Percentiles rank a stretch among this genome's conserved stretches.
These are phyloP conservation scores for Teleopsis dalmanni DNA, from an alignment of 1,140 invertebrate species.

Conservation along the genomic window DNA sequence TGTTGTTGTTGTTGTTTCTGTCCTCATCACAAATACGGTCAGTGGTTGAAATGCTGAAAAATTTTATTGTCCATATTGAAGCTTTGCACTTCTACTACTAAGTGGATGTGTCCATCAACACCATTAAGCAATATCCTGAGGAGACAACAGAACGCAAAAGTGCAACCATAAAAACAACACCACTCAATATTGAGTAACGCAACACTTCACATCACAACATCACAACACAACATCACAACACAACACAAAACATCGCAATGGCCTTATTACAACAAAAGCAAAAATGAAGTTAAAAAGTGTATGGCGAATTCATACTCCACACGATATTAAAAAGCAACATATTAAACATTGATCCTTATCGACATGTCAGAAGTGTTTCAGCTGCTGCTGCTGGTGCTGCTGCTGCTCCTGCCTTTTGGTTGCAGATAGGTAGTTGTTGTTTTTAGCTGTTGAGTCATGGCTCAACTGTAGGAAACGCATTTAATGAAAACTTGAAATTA, in stretches of 20 bases:
- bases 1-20: too few relatives aligned
- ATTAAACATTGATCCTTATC: slow-evolving; percentile 43
- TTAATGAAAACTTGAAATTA: too few relatives aligned
- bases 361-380: slow-evolving; percentile 31
- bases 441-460: too few relatives aligned
- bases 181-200: slow-evolving; percentile 9
- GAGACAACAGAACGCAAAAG: slow-evolving; percentile 30
- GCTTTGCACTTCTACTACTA: too few relatives aligned
- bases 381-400: background rate
- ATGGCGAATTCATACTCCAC: too few relatives aligned
- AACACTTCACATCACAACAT: background rate
- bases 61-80: too few relatives aligned
- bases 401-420: background rate
- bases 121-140: slow-evolving; percentile 38
- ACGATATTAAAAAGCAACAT: slow-evolving; percentile 9
- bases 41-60: too few relatives aligned
- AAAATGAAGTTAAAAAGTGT: too few relatives aligned
- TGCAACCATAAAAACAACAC: slow-evolving; percentile 43
- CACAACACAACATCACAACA: background rate
- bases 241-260: background rate
- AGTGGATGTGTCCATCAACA: slow-evolving; percentile 10
- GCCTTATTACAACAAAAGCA: too few relatives aligned
- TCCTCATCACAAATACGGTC: too few relatives aligned
- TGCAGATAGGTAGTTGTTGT: too few relatives aligned
- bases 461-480: too few relatives aligned